phyloP scores from a whole-genome alignment of 2,797 vertebrate genomes.

The Parambassis ranga region DNA sequence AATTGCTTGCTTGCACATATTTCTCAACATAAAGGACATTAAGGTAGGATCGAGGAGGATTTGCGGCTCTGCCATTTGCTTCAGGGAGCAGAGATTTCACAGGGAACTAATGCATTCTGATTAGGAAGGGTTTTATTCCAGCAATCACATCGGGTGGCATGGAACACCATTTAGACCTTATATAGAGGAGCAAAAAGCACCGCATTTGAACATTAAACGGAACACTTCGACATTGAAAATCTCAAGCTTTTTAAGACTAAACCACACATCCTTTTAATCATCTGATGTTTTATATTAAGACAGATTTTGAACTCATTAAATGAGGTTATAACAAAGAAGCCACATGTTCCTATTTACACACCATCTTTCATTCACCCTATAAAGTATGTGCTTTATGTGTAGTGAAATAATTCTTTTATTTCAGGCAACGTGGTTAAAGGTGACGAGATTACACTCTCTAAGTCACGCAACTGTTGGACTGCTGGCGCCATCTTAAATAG shows the following conservation, averaged over 20 bases:
- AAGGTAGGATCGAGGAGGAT: slow-evolving; percentile 54
- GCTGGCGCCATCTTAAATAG: slow-evolving; percentile 47
- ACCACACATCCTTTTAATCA: not conserved
- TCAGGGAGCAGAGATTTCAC: slow-evolving; percentile 42
- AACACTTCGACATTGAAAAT: not conserved
- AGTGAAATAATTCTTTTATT: slow-evolving; percentile 27
- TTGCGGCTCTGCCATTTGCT: slow-evolving; percentile 51
- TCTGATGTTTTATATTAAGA: not conserved
- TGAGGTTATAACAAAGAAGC: slow-evolving; percentile 5
- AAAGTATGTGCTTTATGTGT: slow-evolving; percentile 12
- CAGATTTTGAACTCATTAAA: slow-evolving; percentile 18
- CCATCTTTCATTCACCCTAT: not conserved
- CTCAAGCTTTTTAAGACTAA: not conserved
- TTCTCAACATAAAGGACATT: slow-evolving; percentile 31
- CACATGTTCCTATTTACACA: slow-evolving; percentile 9
- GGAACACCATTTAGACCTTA: slow-evolving; percentile 14
- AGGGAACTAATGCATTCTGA: slow-evolving; percentile 56
- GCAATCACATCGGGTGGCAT: not conserved
- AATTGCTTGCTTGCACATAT: slow-evolving; percentile 19
- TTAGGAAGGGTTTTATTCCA: slow-evolving; percentile 38
- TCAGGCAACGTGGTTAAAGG: slow-evolving; percentile 26
- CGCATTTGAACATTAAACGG: not conserved
- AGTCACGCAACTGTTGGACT: slow-evolving; percentile 9
- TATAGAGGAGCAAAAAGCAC: slow-evolving; percentile 3
- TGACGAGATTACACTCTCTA: slow-evolving; percentile 22